A percentile compares a stretch with the other conserved stretches of the same genome.
Conservation (phyloP, 2,888 invertebrate genomes). For the Drosophila eohydei region DNA sequence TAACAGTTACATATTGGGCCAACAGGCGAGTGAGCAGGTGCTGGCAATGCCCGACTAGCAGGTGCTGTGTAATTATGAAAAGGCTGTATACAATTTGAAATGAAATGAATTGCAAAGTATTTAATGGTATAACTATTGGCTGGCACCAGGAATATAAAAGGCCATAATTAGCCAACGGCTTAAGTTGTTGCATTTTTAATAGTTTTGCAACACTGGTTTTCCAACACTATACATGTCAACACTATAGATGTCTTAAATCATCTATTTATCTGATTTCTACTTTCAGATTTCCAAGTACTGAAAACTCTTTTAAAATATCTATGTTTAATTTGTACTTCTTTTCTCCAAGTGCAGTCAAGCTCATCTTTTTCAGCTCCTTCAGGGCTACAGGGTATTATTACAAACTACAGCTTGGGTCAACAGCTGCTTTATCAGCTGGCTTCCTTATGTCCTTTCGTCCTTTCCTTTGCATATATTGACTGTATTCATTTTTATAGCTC, state of each 20-base stretch:
- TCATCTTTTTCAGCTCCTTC: constrained; percentile 9
- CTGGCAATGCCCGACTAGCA: background rate
- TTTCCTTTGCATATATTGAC: constrained; percentile 27
- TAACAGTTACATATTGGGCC: constrained; percentile 40
- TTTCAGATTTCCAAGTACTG: too few relatives aligned
- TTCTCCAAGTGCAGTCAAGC: background rate
- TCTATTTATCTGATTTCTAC: too few relatives aligned
- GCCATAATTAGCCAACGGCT: too few relatives aligned
- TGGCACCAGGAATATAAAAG: too few relatives aligned
- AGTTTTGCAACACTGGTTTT: too few relatives aligned
- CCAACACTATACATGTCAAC: too few relatives aligned
- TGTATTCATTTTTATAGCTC: constrained; percentile 51
- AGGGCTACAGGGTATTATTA: constrained; percentile 15
- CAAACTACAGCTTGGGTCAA: constrained; percentile 24
- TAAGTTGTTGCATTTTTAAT: too few relatives aligned
- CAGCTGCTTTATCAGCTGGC: constrained; percentile 50
- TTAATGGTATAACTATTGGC: too few relatives aligned
- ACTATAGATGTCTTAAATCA: too few relatives aligned
- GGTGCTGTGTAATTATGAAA: background rate
- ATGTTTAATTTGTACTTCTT: background rate
- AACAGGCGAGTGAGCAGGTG: background rate
- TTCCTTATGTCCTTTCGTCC: constrained; percentile 8
- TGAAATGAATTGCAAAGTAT: too few relatives aligned
- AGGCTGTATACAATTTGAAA: too few relatives aligned
- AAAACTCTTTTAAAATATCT: background rate